A percentile compares a stretch with the other conserved stretches of the same genome.
These are phyloP conservation scores for Vidua chalybeata DNA, from an alignment of 2,113 vertebrate species.

Conservation along the genomic window DNA sequence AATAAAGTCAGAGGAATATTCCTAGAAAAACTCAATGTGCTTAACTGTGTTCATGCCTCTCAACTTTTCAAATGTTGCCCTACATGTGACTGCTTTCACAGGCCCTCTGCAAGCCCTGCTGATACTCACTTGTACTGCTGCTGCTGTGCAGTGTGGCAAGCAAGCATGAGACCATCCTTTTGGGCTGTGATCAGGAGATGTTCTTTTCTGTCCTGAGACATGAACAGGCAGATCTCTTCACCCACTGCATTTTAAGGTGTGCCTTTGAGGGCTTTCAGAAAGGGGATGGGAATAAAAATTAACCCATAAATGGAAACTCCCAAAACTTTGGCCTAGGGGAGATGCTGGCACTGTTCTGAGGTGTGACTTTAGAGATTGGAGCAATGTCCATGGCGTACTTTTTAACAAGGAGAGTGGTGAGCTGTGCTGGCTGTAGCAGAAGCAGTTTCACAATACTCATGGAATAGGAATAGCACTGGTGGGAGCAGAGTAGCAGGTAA, in stretches of 20 bases:
- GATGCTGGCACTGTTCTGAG: background rate
- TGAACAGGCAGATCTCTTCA: background rate
- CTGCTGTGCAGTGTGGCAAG: background rate
- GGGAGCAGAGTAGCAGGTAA: background rate
- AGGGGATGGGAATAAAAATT: background rate
- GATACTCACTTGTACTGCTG: background rate
- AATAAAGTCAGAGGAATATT: background rate
- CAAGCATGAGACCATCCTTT: background rate
- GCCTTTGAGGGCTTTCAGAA: background rate
- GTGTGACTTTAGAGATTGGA: background rate
- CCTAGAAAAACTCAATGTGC: background rate
- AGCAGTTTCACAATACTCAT: background rate
- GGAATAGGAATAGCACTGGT: background rate
- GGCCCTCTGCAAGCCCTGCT: background rate
- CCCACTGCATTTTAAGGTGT: background rate
- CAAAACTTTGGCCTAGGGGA: background rate
- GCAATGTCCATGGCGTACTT: background rate
- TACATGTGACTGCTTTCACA: background rate
- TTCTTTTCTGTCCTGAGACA: background rate
- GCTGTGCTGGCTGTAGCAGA: background rate
- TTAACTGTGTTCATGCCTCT: background rate
- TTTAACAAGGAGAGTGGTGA: background rate
- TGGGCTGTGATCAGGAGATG: background rate
- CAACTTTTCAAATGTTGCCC: background rate
- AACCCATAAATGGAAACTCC: background rate